Conservation (phyloP, 2,113 vertebrate species). For the Lycocorax pyrrhopterus region DNA sequence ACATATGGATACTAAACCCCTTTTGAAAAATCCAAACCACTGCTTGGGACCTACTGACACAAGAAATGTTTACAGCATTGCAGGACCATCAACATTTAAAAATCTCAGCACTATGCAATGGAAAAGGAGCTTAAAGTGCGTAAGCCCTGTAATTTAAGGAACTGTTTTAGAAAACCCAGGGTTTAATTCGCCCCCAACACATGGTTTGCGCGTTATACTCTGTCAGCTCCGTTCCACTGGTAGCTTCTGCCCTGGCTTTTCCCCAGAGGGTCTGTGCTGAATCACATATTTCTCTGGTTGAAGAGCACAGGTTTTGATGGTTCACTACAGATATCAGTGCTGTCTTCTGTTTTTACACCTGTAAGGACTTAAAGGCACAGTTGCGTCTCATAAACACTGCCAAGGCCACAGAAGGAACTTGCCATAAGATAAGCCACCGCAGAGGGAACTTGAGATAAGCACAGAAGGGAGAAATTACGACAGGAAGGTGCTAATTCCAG, state of each 20-base stretch:
- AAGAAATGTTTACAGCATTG: neutral
- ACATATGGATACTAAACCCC: neutral
- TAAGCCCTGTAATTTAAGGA: neutral
- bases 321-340: neutral
- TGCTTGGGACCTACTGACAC: neutral
- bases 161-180: neutral
- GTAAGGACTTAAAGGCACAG: neutral
- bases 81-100: neutral
- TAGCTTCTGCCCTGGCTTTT: neutral
- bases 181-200: neutral
- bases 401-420: neutral
- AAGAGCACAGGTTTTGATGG: neutral
- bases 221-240: neutral
- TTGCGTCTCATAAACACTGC: neutral
- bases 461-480: neutral
- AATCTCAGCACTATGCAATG: neutral
- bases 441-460: neutral
- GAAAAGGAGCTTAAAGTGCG: neutral
- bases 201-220: neutral
- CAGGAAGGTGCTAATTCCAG: neutral
- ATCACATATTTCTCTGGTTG: neutral
- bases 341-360: neutral
- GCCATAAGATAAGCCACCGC: neutral
- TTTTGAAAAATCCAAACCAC: neutral
- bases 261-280: neutral